Percentiles rank a stretch among this genome's conserved stretches.
phyloP scores from a whole-genome alignment of 2,113 vertebrate genomes.

The Atlantisia rogersi region DNA sequence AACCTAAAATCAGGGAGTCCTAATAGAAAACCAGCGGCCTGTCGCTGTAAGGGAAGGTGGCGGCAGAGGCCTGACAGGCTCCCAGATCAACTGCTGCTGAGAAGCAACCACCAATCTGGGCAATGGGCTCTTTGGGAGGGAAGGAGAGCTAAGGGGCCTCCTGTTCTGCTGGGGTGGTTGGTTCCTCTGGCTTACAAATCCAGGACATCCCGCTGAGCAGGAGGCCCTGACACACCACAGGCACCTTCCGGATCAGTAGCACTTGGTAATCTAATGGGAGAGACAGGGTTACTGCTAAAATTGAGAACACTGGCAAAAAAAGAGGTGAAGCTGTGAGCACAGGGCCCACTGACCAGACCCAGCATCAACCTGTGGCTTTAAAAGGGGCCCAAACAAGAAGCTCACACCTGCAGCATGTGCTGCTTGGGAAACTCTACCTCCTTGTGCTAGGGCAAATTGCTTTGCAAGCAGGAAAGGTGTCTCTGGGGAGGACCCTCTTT shows the following conservation, averaged over 20 bases:
- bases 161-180: not conserved
- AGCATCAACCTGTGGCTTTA: not conserved
- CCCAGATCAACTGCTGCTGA: not conserved
- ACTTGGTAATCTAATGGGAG: not conserved
- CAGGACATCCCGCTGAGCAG: not conserved
- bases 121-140: accelerated
- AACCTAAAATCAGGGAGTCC: not conserved
- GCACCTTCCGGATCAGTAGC: not conserved
- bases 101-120: not conserved
- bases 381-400: not conserved
- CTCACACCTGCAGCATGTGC: not conserved
- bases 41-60: not conserved
- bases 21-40: not conserved
- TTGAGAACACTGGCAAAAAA: not conserved
- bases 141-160: not conserved
- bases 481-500: not conserved
- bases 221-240: not conserved
- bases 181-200: not conserved
- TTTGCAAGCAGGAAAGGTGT: not conserved
- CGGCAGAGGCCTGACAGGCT: not conserved
- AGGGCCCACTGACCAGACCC: not conserved
- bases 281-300: not conserved
- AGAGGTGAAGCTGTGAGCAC: not conserved
- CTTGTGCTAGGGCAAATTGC: not conserved
- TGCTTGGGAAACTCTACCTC: not conserved